Evolutionary conservation across 2,888 invertebrate species (phyloP).

Genomic region (Lycaena phlaeas): DNA sequence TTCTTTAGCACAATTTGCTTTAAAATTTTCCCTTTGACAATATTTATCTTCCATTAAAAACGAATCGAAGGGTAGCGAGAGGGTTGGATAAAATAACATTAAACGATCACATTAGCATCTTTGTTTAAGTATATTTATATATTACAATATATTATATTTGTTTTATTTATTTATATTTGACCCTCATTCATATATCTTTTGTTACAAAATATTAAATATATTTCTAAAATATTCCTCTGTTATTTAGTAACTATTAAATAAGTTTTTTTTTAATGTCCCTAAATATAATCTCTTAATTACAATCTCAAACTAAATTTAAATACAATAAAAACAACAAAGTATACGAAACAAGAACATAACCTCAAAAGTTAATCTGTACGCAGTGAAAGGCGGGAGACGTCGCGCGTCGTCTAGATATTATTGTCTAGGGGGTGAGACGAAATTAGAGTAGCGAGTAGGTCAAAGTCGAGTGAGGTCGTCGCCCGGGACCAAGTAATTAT

Average conservation of each 20-base stretch:
- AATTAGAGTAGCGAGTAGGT: slow-evolving; percentile 68
- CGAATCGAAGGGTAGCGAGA: background rate
- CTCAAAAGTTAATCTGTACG: no score
- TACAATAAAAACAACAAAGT: no score
- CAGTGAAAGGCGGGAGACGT: slow-evolving; percentile 8
- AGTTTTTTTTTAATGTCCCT: no score
- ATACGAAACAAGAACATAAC: no score
- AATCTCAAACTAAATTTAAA: no score
- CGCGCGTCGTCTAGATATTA: slow-evolving; percentile 25
- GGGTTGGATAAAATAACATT: slow-evolving; percentile 4
- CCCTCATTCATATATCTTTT: no score
- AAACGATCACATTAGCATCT: background rate
- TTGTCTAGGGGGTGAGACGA: slow-evolving; percentile 53
- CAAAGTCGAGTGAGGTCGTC: slow-evolving; percentile 57
- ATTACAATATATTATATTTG: no score
- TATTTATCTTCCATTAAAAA: slow-evolving; percentile 3
- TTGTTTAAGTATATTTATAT: background rate
- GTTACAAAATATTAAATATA: no score
- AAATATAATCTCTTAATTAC: no score
- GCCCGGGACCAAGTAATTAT: slow-evolving; percentile 63
- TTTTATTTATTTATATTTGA: no score
- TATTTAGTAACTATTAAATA: no score
- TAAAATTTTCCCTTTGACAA: slow-evolving; percentile 1
- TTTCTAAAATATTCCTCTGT: no score
- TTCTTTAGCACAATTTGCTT: background rate